phyloP scores from a whole-genome alignment of 2,888 invertebrate genomes.

The Agapostemon virescens region DNA sequence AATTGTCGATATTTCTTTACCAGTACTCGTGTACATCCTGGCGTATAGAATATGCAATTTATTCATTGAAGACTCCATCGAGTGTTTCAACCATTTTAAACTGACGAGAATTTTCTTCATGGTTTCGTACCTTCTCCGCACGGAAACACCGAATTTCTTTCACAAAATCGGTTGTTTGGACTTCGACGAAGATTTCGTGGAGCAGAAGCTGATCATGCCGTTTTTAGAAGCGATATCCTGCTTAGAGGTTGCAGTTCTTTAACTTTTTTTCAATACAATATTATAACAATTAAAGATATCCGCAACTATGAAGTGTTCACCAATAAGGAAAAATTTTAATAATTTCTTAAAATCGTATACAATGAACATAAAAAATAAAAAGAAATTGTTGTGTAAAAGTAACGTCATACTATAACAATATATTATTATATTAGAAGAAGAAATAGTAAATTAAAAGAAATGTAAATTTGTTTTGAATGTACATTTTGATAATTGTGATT shows the following conservation, averaged over 20 bases:
- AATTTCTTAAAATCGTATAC: neutral
- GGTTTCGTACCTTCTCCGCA: constrained; percentile 50
- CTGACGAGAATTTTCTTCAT: constrained; percentile 40
- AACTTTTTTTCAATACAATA: neutral
- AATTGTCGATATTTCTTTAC: neutral
- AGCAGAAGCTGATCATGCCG: constrained; percentile 40
- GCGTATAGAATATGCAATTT: constrained; percentile 43
- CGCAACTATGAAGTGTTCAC: neutral
- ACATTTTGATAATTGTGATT: neutral
- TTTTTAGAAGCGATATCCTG: constrained; percentile 39
- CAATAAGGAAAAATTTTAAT: neutral
- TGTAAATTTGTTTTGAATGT: neutral
- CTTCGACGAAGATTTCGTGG: constrained; percentile 51
- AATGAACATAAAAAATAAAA: neutral
- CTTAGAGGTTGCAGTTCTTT: constrained; percentile 45
- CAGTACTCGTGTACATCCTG: constrained; percentile 58
- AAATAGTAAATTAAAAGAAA: too few species aligned
- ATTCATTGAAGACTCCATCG: constrained; percentile 43
- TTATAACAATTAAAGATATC: neutral
- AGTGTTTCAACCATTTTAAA: constrained; percentile 53
- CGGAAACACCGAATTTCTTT: constrained; percentile 35
- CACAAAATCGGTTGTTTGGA: constrained; percentile 19
- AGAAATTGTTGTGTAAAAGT: neutral
- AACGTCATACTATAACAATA: too few species aligned
- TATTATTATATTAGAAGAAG: too few species aligned